Evolutionary conservation across 1,140 invertebrate species (phyloP), one percentile per base, ranked within the genome.

Genomic region (Brachionus manjavacas): DNA sequence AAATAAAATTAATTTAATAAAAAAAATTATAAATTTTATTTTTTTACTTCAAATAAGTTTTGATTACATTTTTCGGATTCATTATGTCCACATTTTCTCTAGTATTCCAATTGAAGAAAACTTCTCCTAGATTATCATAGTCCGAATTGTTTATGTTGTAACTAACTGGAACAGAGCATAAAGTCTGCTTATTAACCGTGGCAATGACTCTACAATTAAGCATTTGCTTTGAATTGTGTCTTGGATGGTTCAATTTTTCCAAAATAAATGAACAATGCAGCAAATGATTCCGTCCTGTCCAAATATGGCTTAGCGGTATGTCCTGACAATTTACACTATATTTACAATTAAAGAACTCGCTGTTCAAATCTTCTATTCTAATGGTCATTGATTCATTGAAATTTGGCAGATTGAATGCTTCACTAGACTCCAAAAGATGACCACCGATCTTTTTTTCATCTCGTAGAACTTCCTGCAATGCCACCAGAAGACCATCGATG

Each of bases 371-470:
- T 25, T 80, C 46, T 16, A 80, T 55, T 12, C 20, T 8, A 80
- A 80, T 41, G n/a, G 7, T 12, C 9, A 80, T 31, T 39, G 46
- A 55, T 3, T 80, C 78, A n/a, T 80, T 55, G 14, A 49, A 80
- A 25, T 35, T n/a, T 28, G 49, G 11, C 1, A 80, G n/a, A 25
- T 52, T 12, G 46, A 80, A 80, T 2, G 78, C 11, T 55, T 80
- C 78, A 80, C 78, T 80, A 16, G 78, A 80, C 12, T 80, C 49
- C 28, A 80, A 11, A 9, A 80, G 28, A 64, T 14, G 41, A 16
- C 78, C 78, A 64, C 78, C 78, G 6, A 80, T 80, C 11, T 80
- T 80, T 35, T 64, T 80, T 41, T 80, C 78, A 41, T 80, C 78
- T 3, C 78, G 20, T 16, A 80, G 23, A 35, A 80, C 78, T 55